phyloP scores from a whole-genome alignment of 1,140 invertebrate genomes.

The Euborellia annulipes region DNA sequence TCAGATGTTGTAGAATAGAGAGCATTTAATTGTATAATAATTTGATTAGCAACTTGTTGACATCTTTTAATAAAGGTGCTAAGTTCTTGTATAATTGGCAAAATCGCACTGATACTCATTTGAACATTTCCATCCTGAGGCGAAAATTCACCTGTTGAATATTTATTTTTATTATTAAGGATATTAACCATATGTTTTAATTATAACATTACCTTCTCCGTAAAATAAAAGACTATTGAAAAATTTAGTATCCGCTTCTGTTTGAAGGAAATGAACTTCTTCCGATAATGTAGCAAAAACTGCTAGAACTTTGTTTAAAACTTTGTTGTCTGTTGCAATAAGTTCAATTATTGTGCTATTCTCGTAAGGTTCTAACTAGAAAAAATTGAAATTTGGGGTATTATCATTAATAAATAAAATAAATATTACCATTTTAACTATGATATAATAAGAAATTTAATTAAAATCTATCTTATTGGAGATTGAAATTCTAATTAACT shows the following conservation, averaged over 20 bases:
- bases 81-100: constrained; percentile 39
- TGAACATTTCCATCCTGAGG: constrained; percentile 31
- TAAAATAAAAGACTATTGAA: constrained; percentile 42
- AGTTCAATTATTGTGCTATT: constrained; percentile 47
- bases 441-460: too few species aligned
- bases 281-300: constrained; percentile 61
- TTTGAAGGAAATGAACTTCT: constrained; percentile 52
- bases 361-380: constrained; percentile 36
- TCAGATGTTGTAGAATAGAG: constrained; percentile 31
- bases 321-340: constrained; percentile 64
- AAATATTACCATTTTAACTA: too few species aligned
- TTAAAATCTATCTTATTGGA: too few species aligned
- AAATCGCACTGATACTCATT: constrained; percentile 31
- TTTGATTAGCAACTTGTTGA: constrained; percentile 44
- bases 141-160: constrained; percentile 17
- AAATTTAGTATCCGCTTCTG: constrained; percentile 48
- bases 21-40: constrained; percentile 48
- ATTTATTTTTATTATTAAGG: too few species aligned
- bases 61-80: constrained; percentile 46
- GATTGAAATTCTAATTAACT: too few species aligned
- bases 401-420: background rate
- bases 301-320: constrained; percentile 65
- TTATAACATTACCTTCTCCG: constrained; percentile 33
- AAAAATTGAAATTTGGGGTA: constrained; percentile 7
- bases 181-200: too few species aligned